These are phyloP conservation scores for Hoplodrina blanda DNA, from an alignment of 2,888 invertebrate species.

Conservation along the genomic window DNA sequence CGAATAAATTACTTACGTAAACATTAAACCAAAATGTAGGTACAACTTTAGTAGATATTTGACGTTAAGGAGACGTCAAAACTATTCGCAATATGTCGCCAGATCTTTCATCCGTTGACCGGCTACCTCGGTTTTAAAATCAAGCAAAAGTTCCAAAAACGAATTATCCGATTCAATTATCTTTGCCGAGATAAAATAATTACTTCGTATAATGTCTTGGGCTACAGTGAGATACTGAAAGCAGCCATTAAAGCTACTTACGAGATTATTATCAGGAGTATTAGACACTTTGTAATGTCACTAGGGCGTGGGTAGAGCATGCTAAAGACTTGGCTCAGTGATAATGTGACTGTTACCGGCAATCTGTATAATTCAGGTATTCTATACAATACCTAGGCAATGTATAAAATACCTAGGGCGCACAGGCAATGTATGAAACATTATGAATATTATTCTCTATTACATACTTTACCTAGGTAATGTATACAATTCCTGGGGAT, in stretches of 20 bases:
- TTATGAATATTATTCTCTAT: too few species aligned
- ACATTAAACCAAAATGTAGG: too few species aligned
- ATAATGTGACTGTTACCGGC: too few species aligned
- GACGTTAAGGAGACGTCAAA: neutral
- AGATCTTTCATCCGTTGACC: neutral
- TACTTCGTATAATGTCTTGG: slow-evolving; percentile 40
- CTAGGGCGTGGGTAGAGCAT: slow-evolving; percentile 26
- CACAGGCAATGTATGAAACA: too few species aligned
- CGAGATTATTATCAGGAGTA: slow-evolving; percentile 55
- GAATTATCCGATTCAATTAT: slow-evolving; percentile 50
- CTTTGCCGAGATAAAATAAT: slow-evolving; percentile 52
- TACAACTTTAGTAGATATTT: too few species aligned
- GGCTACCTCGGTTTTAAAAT: slow-evolving; percentile 16
- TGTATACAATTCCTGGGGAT: too few species aligned
- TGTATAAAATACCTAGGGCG: too few species aligned
- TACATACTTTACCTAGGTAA: too few species aligned
- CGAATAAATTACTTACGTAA: too few species aligned
- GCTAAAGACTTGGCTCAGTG: slow-evolving; percentile 35
- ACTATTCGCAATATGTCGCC: neutral
- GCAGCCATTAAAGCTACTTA: slow-evolving; percentile 56
- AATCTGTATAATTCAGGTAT: too few species aligned
- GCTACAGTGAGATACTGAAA: slow-evolving; percentile 42
- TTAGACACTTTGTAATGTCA: slow-evolving; percentile 55
- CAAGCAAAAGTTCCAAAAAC: slow-evolving; percentile 13
- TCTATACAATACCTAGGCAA: too few species aligned